Evolutionary conservation across 2,113 vertebrate species (phyloP).

Genomic region (Drymodes brunneopygia): DNA sequence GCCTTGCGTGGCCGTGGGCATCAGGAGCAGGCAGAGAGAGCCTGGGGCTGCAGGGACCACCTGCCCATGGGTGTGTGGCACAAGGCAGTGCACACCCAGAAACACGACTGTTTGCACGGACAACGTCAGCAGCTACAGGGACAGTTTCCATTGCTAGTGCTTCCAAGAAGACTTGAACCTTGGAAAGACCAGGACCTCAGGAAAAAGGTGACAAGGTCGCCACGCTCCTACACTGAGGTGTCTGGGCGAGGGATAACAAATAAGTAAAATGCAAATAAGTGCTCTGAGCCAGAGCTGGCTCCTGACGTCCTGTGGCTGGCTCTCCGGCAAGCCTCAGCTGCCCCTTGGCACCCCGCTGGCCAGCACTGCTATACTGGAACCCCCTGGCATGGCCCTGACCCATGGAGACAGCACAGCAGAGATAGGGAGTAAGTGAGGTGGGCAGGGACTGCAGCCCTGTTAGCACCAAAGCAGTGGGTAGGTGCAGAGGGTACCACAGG

Average conservation of each 20-base stretch:
- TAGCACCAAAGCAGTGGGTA: background rate
- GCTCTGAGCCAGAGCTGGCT: rapidly evolving
- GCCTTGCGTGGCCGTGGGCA: rapidly evolving
- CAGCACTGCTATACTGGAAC: background rate
- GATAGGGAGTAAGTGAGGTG: background rate
- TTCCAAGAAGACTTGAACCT: background rate
- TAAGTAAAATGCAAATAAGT: background rate
- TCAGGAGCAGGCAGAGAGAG: background rate
- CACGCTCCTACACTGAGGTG: background rate
- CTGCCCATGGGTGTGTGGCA: rapidly evolving
- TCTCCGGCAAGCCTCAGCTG: background rate
- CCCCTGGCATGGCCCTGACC: too few species aligned
- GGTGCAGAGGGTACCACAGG: background rate
- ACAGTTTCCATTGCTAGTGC: background rate
- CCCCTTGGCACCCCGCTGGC: background rate
- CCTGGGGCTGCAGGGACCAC: rapidly evolving
- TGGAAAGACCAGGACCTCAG: background rate
- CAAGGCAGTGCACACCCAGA: background rate
- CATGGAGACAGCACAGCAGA: background rate
- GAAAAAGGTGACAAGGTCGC: background rate
- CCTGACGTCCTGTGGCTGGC: background rate
- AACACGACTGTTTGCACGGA: background rate
- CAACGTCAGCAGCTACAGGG: background rate
- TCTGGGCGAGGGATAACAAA: background rate
- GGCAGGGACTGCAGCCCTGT: background rate